A percentile compares a stretch with the other conserved stretches of the same genome.
These are phyloP conservation scores for Hirtodrosophila cameraria DNA, from an alignment of 2,888 invertebrate genomes.

Conservation along the genomic window DNA sequence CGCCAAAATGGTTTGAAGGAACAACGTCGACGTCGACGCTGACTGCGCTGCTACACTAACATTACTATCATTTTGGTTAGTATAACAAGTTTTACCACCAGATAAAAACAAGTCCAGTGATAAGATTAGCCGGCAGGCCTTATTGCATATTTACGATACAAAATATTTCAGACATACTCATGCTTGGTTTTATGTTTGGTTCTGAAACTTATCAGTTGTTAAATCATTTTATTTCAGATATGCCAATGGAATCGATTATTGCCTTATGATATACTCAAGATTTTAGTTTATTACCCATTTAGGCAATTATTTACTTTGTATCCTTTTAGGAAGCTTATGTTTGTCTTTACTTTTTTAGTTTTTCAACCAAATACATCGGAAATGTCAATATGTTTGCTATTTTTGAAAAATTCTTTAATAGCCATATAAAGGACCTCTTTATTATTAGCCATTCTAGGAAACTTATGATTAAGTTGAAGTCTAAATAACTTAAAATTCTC, in stretches of 20 bases:
- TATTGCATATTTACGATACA: constrained; percentile 1
- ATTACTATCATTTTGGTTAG: constrained; percentile 30
- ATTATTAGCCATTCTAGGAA: too few relatives aligned
- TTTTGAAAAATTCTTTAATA: too few relatives aligned
- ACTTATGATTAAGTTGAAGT: too few relatives aligned
- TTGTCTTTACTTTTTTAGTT: too few relatives aligned
- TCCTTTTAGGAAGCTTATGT: too few relatives aligned
- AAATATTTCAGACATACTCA: background rate
- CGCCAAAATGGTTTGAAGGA: constrained; percentile 49
- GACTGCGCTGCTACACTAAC: constrained; percentile 8
- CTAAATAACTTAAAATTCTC: too few relatives aligned
- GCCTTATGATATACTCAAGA: too few relatives aligned
- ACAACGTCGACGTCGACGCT: constrained; percentile 15
- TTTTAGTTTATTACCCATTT: too few relatives aligned
- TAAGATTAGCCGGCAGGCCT: constrained; percentile 42
- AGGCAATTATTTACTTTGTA: too few relatives aligned
- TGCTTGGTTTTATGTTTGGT: constrained; percentile 1
- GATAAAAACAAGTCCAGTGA: constrained; percentile 41
- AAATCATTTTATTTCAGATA: background rate
- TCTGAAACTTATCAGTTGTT: constrained; percentile 5
- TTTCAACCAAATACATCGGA: too few relatives aligned
- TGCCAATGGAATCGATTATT: background rate
- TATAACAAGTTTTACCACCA: constrained; percentile 22
- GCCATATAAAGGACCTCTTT: too few relatives aligned
- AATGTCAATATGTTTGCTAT: too few relatives aligned